Base-by-base conservation (phyloP, 2,888 invertebrate species). In the Macrosiphum euphorbiae region DNA sequence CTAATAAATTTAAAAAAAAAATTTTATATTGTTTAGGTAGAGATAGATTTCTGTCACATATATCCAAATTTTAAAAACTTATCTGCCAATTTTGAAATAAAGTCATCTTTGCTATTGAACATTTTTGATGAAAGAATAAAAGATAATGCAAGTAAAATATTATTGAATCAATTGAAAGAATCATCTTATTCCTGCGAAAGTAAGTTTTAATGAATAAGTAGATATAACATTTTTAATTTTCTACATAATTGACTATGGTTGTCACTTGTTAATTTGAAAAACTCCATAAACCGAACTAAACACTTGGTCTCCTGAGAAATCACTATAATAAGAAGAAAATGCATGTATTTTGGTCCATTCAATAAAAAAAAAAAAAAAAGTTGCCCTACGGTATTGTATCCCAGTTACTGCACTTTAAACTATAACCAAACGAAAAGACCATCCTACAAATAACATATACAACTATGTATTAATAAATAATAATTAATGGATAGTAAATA, bases 81-180 rank as follows among this genome's bases (percentile, higher is more conserved):
- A 52, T 78, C 78, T 1, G 78, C 16, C 8, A 78, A 78, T 35
- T 78, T 78, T 78, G 78, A 35, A 78, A n/a, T 0, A 11, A 78
- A 78, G 13, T 78, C 78, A 35, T 78, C 78, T n/a, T n/a, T 16
- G 28, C 0, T 78, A 78, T 78, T 78, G n/a, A 78, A 78, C 0
- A 78, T 78, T 35, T 78, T 78, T 78, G 78, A 78, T 78, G 78
- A 78, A 16, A 28, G 78, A n/a, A 78, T 78, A n/a, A 78, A 78
- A 78, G 78, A 78, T 78, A 78, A 35, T 16, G 78, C n/a, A 78
- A 78, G 78, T 78, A 78, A 78, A 78, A 78, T 35, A n/a, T 16
- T 78, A 4, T 35, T 78, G 41, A n/a, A 78, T 16, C 78, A 78
- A 16, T 78, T 78, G 1, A 78, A 41, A 78, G 78, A 78, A 78